phyloP scores from a whole-genome alignment of 2,797 vertebrate genomes.

The Muscicapa striata region DNA sequence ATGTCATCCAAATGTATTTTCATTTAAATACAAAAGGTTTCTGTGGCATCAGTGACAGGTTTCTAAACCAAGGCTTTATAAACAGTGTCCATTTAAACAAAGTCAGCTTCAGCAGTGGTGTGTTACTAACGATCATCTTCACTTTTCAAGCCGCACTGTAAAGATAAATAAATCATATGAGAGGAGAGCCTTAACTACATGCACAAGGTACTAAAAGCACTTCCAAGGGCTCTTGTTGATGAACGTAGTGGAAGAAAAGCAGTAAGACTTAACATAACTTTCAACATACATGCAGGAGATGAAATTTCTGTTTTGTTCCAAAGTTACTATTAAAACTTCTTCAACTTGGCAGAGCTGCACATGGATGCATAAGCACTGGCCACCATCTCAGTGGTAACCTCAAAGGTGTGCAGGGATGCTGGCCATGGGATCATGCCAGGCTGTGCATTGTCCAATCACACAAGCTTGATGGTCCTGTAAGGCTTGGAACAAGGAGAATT shows the following conservation, averaged over 20 bases:
- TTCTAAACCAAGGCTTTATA: background rate
- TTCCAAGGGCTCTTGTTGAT: background rate
- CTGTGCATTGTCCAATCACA: background rate
- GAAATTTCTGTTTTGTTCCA: background rate
- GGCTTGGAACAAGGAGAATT: background rate
- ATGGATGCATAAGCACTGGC: background rate
- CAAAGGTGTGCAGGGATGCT: background rate
- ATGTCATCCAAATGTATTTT: background rate
- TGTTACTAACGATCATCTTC: background rate
- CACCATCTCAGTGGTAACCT: background rate
- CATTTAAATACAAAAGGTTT: background rate
- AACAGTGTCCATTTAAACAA: background rate
- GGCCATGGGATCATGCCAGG: background rate
- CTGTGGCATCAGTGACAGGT: background rate
- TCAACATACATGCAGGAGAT: background rate
- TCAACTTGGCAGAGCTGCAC: background rate
- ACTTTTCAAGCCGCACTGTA: background rate
- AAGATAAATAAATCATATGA: background rate
- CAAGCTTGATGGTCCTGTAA: background rate
- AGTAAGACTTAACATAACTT: background rate
- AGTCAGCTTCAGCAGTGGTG: background rate
- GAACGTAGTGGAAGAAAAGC: background rate
- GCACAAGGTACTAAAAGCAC: background rate
- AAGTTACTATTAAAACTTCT: background rate
- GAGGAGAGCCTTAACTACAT: background rate